These are phyloP conservation scores for Mobula hypostoma DNA, from an alignment of 2,113 vertebrate genomes.

Conservation along the genomic window DNA sequence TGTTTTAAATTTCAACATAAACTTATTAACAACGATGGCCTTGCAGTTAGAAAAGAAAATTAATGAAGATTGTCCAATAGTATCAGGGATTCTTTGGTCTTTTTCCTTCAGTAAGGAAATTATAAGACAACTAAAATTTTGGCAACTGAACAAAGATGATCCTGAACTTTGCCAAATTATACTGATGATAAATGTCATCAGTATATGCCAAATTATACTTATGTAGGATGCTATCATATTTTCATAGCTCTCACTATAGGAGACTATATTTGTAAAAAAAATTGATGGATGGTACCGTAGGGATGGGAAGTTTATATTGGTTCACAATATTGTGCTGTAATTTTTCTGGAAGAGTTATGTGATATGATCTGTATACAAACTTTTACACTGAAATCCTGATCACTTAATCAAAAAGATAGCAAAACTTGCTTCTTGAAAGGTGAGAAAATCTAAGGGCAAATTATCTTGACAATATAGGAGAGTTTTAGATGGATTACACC, in stretches of 20 bases:
- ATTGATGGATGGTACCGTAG: too few species aligned
- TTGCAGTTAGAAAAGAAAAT: not conserved
- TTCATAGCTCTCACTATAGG: not conserved
- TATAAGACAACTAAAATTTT: not conserved
- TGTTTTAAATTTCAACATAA: not conserved
- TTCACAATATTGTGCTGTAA: not conserved
- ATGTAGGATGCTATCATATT: not conserved
- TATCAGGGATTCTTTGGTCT: not conserved
- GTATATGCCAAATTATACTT: not conserved
- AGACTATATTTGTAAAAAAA: not conserved
- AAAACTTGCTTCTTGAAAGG: not conserved
- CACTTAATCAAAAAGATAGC: not conserved
- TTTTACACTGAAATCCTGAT: conserved; percentile 8
- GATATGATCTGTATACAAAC: not conserved
- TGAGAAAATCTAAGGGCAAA: not conserved
- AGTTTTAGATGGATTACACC: not conserved
- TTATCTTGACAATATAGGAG: not conserved
- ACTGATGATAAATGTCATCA: not conserved
- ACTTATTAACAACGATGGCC: not conserved
- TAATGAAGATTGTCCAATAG: not conserved
- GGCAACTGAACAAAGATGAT: not conserved
- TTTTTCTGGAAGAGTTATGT: not conserved
- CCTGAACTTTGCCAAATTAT: not conserved
- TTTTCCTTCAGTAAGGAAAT: not conserved
- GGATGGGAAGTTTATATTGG: not conserved